Base-by-base conservation (phyloP, 2,797 vertebrate genomes). In the Phalloptychus januarius region DNA sequence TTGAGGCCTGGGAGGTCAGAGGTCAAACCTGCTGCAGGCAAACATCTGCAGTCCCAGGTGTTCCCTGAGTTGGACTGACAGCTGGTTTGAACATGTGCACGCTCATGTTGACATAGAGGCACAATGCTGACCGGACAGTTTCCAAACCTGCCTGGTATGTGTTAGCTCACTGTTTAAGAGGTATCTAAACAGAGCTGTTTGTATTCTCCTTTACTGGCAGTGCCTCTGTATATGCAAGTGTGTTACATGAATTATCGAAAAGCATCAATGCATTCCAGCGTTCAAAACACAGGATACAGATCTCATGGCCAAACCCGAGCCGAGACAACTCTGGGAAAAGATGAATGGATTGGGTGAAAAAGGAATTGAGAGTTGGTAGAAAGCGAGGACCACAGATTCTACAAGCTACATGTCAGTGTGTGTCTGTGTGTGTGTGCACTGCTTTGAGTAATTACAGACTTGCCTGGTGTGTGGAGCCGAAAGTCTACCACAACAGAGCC, bases 401-500 rank as follows among this genome's bases (percentile, higher is more conserved):
- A 83, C 86, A 87, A 88, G 90, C 86, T 89, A 80, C 88, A 88
- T 92, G 89, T 92, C 81, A 87, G 88, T 25, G 48, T 48, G 74
- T 38, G 40, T 38, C 31, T 7, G 72, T 69, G 58, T 31, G 50
- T 33, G 85, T 88, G 88, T 91, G 88, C 78, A 48, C 80, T 91
- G 91, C 91, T 84, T 88, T 91, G 83, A 91, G 91, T 95, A 95
- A 95, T 95, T 94, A 94, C 94, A 95, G 93, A 89, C 93, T 90
- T 74, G 92, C 91, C 87, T 90, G 85, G 90, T 93, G 93, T 91
- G 92, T 94, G 94, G 94, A 94, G 94, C 92, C 94, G 92, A 93
- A 81, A 94, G 93, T 94, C 94, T 95, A 95, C 93, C 94, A 95
- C 94, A 95, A 95, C 93, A 95, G 89, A 94, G 93, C 92, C 88